Evolutionary conservation across 2,113 vertebrate genomes (phyloP).

Genomic region (Pyxicephalus adspersus): DNA sequence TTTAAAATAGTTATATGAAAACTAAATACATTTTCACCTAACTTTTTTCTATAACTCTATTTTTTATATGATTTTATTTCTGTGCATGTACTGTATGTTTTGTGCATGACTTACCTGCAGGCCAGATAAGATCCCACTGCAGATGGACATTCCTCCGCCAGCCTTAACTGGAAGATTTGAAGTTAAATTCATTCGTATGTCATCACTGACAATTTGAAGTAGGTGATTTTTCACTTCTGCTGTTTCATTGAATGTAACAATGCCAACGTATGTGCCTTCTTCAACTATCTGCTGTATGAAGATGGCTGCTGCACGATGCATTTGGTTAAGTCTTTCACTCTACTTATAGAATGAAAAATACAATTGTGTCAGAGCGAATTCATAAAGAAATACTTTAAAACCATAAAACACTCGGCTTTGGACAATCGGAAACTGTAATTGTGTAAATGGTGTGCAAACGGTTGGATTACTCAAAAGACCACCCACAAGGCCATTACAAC

Average conservation of each 20-base stretch:
- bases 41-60: neutral
- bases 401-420: too few species aligned
- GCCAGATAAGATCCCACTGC: constrained; percentile 62
- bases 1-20: too few species aligned
- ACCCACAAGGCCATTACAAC: too few species aligned
- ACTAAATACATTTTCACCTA: too few species aligned
- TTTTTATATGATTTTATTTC: neutral
- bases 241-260: constrained; percentile 61
- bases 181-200: constrained; percentile 61
- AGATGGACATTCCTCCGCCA: constrained; percentile 57
- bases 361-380: neutral
- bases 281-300: constrained; percentile 70
- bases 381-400: neutral
- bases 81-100: neutral
- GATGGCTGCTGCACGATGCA: constrained; percentile 67
- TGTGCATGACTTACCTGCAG: constrained; percentile 61
- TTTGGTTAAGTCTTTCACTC: constrained; percentile 60
- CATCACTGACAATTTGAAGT: constrained; percentile 52
- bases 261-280: constrained; percentile 64
- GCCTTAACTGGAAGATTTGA: constrained; percentile 59
- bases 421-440: too few species aligned
- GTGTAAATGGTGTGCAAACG: too few species aligned
- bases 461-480: too few species aligned
- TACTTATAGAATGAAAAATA: constrained; percentile 44
- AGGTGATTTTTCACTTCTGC: constrained; percentile 59